Evolutionary conservation across 2,797 vertebrate species (phyloP), one percentile per base, ranked within the genome.

Genomic region (Adrianichthys oophorus): DNA sequence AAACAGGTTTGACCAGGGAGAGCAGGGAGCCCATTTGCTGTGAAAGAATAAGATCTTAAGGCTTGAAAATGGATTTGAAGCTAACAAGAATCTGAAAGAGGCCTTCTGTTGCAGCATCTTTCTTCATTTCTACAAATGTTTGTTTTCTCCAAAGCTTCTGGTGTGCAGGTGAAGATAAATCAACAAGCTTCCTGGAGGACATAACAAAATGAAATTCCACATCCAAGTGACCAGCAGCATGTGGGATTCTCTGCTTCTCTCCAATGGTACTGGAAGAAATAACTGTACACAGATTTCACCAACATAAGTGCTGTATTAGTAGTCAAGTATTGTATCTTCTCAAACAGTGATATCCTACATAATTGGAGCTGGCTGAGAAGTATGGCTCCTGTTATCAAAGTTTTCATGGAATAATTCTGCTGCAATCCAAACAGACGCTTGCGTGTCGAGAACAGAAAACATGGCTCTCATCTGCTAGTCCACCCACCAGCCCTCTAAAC

Each of bases 301-400:
- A 79, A 67, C 68, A 78, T 79, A 75, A 80, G 70, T 49, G 57
- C 75, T 66, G 43, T 59, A 86, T 82, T 77, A 75, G 59, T 32
- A 85, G 72, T 85, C 79, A 78, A 84, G 77, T 62, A 63, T 48
- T 70, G 70, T 56, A 72, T 68, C 58, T 70, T 74, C 40, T 56
- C 50, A 61, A 68, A 59, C 57, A 41, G 54, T 59, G 60, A 78
- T 55, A 74, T 65, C 47, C 32, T 17, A 69, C 63, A 59, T 77
- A 80, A 85, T 86, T 80, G 70, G 26, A 74, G 54, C 51, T 49
- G 72, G 17, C 51, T 48, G 47, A 76, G 62, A 82, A 75, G 74
- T 45, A 21, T 2, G 43, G 52, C 68, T 70, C 65, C 52, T 48
- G 13, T 52, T 67, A 66, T 78, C 69, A 62, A 48, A 70, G 72